A percentile compares a stretch with the other conserved stretches of the same genome.
Evolutionary conservation across 2,113 vertebrate species (phyloP).

Genomic region (Lagopus leucura): DNA sequence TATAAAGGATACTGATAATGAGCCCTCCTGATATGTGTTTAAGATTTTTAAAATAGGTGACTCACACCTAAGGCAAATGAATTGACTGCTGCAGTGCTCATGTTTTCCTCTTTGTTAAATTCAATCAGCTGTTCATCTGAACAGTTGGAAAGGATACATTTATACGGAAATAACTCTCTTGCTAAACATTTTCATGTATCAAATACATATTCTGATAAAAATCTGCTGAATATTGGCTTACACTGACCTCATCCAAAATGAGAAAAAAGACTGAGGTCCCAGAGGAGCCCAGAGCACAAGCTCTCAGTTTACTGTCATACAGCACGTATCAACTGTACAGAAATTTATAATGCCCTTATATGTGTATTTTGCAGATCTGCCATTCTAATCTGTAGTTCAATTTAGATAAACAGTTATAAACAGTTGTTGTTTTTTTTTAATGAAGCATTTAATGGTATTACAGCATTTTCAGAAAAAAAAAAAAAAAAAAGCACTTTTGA

Average conservation of each 20-base stretch:
- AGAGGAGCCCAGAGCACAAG: not conserved
- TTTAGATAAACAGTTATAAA: not conserved
- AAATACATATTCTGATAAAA: not conserved
- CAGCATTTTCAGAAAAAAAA: not conserved
- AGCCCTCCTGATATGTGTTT: not conserved
- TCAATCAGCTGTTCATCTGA: constrained; percentile 39
- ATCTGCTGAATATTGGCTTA: not conserved
- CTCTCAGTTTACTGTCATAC: not conserved
- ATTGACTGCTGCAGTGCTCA: not conserved
- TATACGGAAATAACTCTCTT: not conserved
- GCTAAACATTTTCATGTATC: not conserved
- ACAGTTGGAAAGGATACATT: constrained; percentile 24
- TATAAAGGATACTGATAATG: not conserved
- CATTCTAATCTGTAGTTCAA: not conserved
- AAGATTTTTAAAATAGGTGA: not conserved
- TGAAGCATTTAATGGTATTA: not conserved
- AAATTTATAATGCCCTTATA: not conserved
- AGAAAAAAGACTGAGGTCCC: not conserved
- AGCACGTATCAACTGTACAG: not conserved
- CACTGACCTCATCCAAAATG: not conserved
- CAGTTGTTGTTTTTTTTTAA: not conserved
- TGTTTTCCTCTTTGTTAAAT: not conserved
- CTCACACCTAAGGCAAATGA: not conserved
- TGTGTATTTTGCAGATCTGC: not conserved
- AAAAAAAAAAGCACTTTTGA: not conserved